These are phyloP conservation scores for Anolis carolinensis DNA, from an alignment of 2,113 vertebrate species.

Conservation along the genomic window DNA sequence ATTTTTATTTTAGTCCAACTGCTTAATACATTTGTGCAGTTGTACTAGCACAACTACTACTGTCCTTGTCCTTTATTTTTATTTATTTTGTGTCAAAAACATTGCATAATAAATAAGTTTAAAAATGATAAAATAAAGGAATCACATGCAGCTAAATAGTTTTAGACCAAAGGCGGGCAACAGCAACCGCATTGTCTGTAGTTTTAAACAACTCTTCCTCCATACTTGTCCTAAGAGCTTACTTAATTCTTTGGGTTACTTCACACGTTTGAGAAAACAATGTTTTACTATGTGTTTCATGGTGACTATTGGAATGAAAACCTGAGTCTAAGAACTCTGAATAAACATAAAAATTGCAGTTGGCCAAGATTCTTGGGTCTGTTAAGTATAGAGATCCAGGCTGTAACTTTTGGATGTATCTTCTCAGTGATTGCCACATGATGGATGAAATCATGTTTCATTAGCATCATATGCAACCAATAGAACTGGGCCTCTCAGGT, in stretches of 20 bases:
- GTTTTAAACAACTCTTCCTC: too few relatives aligned
- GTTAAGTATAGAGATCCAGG: too few relatives aligned
- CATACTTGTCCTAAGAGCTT: neutral
- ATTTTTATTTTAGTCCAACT: neutral
- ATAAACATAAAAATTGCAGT: neutral
- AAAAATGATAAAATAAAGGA: too few relatives aligned
- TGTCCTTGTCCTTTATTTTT: too few relatives aligned
- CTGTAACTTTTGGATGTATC: neutral
- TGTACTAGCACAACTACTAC: neutral
- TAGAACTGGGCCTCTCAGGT: neutral
- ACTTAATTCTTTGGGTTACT: neutral
- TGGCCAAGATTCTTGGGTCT: neutral
- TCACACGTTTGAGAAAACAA: neutral
- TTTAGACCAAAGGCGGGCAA: too few relatives aligned
- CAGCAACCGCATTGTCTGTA: too few relatives aligned
- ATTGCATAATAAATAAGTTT: too few relatives aligned
- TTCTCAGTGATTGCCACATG: too few relatives aligned
- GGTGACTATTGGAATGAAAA: neutral
- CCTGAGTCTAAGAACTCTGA: neutral
- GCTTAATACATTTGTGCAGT: neutral
- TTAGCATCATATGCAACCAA: neutral
- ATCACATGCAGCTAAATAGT: too few relatives aligned
- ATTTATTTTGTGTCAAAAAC: too few relatives aligned
- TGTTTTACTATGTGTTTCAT: neutral
- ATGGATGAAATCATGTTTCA: neutral